Percentiles rank a stretch among this genome's conserved stretches.
Conservation (phyloP, 2,113 vertebrate genomes). For the Paramisgurnus dabryanus region DNA sequence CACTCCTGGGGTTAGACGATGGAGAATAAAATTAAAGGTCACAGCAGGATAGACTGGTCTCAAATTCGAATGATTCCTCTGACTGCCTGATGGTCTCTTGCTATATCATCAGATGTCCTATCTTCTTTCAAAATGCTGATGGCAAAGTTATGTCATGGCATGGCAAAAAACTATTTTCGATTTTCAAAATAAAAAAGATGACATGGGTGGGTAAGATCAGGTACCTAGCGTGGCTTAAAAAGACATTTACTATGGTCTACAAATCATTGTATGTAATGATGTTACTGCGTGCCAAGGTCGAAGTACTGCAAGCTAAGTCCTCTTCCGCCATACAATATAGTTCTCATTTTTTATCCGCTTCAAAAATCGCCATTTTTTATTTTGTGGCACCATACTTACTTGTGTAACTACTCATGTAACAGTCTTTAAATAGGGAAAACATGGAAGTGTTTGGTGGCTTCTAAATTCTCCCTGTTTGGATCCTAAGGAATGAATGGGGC, state of each 20-base stretch:
- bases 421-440: too few relatives aligned
- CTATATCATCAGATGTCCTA: slow-evolving; percentile 29
- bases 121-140: slow-evolving; percentile 32
- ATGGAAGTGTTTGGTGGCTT: too few relatives aligned
- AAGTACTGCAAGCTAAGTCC: too few relatives aligned
- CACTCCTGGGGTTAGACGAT: slow-evolving; percentile 22
- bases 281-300: too few relatives aligned
- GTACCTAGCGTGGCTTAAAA: background rate
- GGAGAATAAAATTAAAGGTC: slow-evolving; percentile 41
- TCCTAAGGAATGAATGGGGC: too few relatives aligned
- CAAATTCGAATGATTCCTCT: slow-evolving; percentile 34
- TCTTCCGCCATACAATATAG: too few relatives aligned
- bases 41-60: slow-evolving; percentile 45
- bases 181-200: background rate
- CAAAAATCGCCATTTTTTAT: too few relatives aligned
- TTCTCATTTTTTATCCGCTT: too few relatives aligned
- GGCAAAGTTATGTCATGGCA: background rate
- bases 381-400: too few relatives aligned
- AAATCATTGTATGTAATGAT: too few relatives aligned
- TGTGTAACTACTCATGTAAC: too few relatives aligned
- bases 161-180: background rate
- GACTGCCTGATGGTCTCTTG: slow-evolving; percentile 27
- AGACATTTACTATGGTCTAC: background rate
- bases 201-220: background rate
- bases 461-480: too few relatives aligned